Evolutionary conservation across 2,113 vertebrate species (phyloP), one percentile per base, ranked within the genome.

Genomic region (Daubentonia madagascariensis): DNA sequence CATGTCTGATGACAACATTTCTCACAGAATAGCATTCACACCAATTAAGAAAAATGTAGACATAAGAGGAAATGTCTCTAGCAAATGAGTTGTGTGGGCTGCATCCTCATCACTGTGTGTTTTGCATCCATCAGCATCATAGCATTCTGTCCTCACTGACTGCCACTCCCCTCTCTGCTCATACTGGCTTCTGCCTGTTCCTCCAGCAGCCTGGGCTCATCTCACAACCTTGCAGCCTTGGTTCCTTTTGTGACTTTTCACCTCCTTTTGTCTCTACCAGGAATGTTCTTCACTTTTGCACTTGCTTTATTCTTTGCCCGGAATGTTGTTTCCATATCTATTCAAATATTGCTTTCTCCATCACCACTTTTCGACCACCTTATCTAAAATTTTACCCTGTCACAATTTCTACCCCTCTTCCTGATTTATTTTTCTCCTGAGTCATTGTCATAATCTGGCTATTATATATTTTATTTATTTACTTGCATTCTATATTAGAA

Each of bases 91-190:
- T 6, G 37, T 59, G 37, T 4, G 8, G 30, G 70, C 35, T 1
- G 13, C 8, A 1, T 40, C 28, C 50, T 28, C n/a, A 16, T 12
- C 20, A 18, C 2, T 12, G 28, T 1, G 8, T 16, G 35, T 40
- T n/a, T 22, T 18, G 20, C 18, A 1, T 4, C 8, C 12, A 30
- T 12, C 6, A 0, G 68, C 1, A 6, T 22, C 6, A 12, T 17
- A 52, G 52, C 2, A 0, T 16, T 68, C 57, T 25, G 50, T 73
- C 37, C 32, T 80, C 54, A 9, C 16, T 4, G 63, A 40, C 11
- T 2, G 28, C 40, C 32, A 40, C 3, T 48, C 32, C 32, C 63
- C 9, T 7, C 40, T 45, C 61, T 12, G 3, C 22, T 65, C 43
- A 20, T 13, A 2, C 28, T 30, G 1, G 0, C 37, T 52, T 25